phyloP scores from a whole-genome alignment of 2,113 vertebrate species.

The Gambusia affinis region DNA sequence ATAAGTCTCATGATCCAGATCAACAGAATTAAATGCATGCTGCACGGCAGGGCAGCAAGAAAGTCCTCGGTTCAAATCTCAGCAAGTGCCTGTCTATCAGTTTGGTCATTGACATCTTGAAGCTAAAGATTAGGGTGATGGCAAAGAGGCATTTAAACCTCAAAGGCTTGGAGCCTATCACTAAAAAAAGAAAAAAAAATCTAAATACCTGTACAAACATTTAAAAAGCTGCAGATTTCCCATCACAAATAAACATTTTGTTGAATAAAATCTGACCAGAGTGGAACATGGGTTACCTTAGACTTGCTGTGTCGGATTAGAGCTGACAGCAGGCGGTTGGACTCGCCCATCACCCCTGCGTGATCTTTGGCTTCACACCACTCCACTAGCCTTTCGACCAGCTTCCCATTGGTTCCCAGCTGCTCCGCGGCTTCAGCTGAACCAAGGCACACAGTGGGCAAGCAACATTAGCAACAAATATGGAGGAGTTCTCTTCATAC shows the following conservation, averaged over 20 bases:
- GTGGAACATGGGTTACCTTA: conserved; percentile 83
- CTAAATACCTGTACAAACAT: too few species aligned
- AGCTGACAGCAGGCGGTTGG: conserved; percentile 95
- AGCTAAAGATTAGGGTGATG: too few species aligned
- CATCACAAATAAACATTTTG: too few species aligned
- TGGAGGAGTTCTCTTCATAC: not conserved
- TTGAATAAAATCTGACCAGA: too few species aligned
- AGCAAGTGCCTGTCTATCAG: not conserved
- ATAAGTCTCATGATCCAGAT: not conserved
- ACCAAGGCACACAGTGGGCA: conserved; percentile 35
- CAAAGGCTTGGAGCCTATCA: too few species aligned
- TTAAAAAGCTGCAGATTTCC: too few species aligned
- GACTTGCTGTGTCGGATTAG: conserved; percentile 98
- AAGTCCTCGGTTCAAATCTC: not conserved
- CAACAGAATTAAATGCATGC: not conserved
- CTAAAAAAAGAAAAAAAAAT: too few species aligned
- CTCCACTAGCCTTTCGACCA: conserved; percentile 94
- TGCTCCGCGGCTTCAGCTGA: conserved; percentile 94
- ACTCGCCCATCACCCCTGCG: conserved; percentile 98
- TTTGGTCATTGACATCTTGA: too few species aligned
- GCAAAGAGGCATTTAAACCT: too few species aligned
- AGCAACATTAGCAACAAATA: not conserved
- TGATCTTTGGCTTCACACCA: conserved; percentile 99
- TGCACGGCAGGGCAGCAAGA: not conserved
- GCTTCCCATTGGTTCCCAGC: conserved; percentile 90